phyloP scores from a whole-genome alignment of 2,888 invertebrate species.

The Alitta virens region DNA sequence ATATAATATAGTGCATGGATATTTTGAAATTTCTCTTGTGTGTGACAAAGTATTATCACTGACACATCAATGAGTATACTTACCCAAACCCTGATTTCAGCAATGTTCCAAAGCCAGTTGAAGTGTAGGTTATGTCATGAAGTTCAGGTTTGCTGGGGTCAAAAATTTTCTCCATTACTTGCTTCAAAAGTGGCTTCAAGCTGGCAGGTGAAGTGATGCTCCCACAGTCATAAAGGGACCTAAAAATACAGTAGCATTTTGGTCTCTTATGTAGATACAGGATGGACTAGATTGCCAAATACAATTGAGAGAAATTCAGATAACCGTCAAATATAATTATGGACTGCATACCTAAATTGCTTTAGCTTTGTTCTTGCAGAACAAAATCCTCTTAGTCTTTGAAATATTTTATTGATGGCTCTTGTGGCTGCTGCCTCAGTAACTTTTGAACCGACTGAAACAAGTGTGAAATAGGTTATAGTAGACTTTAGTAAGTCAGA shows the following conservation, averaged over 20 bases:
- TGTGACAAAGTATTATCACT: too few relatives aligned
- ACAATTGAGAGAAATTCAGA: too few relatives aligned
- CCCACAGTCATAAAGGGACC: slow-evolving; percentile 39
- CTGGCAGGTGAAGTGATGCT: slow-evolving; percentile 48
- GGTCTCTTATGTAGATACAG: too few relatives aligned
- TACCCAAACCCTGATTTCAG: slow-evolving; percentile 70
- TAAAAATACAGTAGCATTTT: slow-evolving; percentile 22
- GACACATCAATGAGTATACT: too few relatives aligned
- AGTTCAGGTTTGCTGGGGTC: slow-evolving; percentile 64
- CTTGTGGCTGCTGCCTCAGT: slow-evolving; percentile 1
- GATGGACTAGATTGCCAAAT: too few relatives aligned
- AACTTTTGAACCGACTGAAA: slow-evolving; percentile 9
- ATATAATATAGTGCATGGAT: too few relatives aligned
- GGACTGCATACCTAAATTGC: slow-evolving; percentile 55
- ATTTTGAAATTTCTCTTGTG: too few relatives aligned
- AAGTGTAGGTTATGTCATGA: slow-evolving; percentile 63
- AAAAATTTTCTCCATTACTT: slow-evolving; percentile 65
- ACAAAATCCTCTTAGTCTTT: slow-evolving; percentile 56
- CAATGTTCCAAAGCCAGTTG: slow-evolving; percentile 61
- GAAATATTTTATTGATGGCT: slow-evolving; percentile 51
- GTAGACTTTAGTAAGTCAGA: too few relatives aligned
- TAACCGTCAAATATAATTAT: background rate
- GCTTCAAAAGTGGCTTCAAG: slow-evolving; percentile 61
- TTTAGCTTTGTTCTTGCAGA: slow-evolving; percentile 55
- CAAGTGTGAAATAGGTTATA: too few relatives aligned